Percentiles rank a stretch among this genome's conserved stretches.
phyloP scores from a whole-genome alignment of 1,140 invertebrate genomes.

The Drosophila albomicans region DNA sequence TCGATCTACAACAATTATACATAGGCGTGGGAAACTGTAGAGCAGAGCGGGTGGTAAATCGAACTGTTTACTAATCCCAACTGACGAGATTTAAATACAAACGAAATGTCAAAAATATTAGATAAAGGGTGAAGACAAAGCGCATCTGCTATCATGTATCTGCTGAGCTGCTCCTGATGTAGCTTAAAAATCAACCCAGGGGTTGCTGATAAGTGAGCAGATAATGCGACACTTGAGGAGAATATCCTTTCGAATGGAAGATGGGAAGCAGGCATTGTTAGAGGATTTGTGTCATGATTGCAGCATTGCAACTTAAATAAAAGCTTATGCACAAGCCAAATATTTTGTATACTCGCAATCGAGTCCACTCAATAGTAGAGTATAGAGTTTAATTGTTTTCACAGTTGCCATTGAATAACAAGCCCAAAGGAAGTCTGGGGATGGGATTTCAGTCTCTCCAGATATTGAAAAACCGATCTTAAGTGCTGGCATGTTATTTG shows the following conservation, averaged over 20 bases:
- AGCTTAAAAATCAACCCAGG: background rate
- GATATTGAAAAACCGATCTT: constrained; percentile 68
- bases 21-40: constrained; percentile 57
- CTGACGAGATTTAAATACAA: constrained; percentile 41
- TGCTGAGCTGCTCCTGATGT: background rate
- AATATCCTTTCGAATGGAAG: constrained; percentile 3
- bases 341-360: constrained; percentile 57
- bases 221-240: constrained; percentile 62
- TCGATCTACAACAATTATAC: constrained; percentile 14
- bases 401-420: constrained; percentile 66
- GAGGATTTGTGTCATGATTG: constrained; percentile 72
- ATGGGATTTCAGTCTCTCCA: constrained; percentile 70
- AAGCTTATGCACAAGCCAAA: constrained; percentile 54
- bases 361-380: constrained; percentile 6
- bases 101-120: constrained; percentile 68
- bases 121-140: constrained; percentile 39
- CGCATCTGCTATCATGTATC: constrained; percentile 29
- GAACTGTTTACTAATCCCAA: constrained; percentile 6
- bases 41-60: constrained; percentile 22
- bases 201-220: constrained; percentile 48
- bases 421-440: constrained; percentile 14
- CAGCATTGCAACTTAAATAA: constrained; percentile 26
- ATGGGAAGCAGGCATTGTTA: constrained; percentile 58
- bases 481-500: constrained; percentile 56
- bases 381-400: constrained; percentile 77